Base-by-base conservation (phyloP, 2,797 vertebrate species). In the Chromobotia macracanthus region DNA sequence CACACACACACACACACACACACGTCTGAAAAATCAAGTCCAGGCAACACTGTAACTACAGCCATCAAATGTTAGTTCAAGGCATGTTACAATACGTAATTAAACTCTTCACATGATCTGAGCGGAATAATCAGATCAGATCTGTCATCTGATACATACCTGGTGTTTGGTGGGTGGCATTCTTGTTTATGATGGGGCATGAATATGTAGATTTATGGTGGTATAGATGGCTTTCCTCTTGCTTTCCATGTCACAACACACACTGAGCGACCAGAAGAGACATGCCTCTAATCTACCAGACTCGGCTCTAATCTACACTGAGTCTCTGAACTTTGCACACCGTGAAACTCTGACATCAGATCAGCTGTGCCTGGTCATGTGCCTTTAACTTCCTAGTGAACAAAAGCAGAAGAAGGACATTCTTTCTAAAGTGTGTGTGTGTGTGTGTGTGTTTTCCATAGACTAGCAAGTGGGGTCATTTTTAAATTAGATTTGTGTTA, bases 281-380 rank as follows among this genome's bases (percentile, higher is more conserved):
- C 85, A 89, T 84, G 85, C 86, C 81, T 74, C 66, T 76, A 80
- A 78, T 67, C 81, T 77, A 55, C 35, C 77, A 80, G 12, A 68
- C 71, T 74, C 71, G 3, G 25, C 88, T 61, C 5, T 90, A 91
- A 91, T 89, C 91, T 90, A 81, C 86, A 83, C 15, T 82, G 80
- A 84, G 83, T 50, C 61, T 13, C 84, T 92, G 91, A 92, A 94
- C 92, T 94, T 93, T 92, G 91, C 88, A 85, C 91, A 87, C 89
- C 87, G 82, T 71, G 68, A 85, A 84, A 83, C 86, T 88, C 86
- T 91, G 87, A 79, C 81, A 90, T 93, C 91, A 93, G 89, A 90
- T 93, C 91, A 93, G 89, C 91, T 91, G 92, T 87, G 61, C 63
- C 58, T 12, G 81, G 87, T 94, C 94, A 94, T 94, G 92, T 94